phyloP scores from a whole-genome alignment of 1,140 invertebrate species.

The Agrilus planipennis region DNA sequence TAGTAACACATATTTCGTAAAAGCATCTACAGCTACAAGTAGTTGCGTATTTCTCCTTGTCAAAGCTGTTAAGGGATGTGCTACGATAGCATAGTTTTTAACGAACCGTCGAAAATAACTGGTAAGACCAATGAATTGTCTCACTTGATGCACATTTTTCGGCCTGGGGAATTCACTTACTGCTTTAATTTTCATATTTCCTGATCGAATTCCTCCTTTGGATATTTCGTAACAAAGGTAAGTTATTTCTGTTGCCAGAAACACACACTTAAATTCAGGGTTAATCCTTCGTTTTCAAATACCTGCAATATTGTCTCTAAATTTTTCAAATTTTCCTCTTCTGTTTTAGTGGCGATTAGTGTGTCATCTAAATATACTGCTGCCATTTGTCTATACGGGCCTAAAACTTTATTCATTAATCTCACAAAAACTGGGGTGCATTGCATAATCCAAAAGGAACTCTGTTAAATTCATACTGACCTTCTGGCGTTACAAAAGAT shows the following conservation, averaged over 20 bases:
- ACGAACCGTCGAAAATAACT: conserved; percentile 23
- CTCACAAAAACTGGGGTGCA: conserved; percentile 24
- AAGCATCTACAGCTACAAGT: no score
- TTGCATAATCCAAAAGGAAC: conserved; percentile 33
- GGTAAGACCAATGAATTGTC: conserved; percentile 22
- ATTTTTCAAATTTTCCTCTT: conserved; percentile 14
- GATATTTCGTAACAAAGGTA: conserved; percentile 8
- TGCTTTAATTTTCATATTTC: conserved; percentile 6
- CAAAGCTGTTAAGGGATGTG: conserved; percentile 11
- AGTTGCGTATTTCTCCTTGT: conserved; percentile 11
- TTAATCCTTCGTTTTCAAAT: conserved; percentile 2
- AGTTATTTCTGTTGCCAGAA: conserved; percentile 2
- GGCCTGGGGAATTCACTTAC: conserved; percentile 10
- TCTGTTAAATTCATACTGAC: conserved; percentile 32
- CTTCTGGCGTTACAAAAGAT: conserved; percentile 32
- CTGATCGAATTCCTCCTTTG: conserved; percentile 7
- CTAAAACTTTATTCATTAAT: conserved; percentile 22
- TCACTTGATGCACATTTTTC: conserved; percentile 15
- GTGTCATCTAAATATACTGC: conserved; percentile 22
- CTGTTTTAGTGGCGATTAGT: conserved; percentile 15
- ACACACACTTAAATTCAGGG: conserved; percentile 9
- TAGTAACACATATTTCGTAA: no score
- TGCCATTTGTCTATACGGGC: conserved; percentile 15
- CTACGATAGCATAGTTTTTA: conserved; percentile 15
- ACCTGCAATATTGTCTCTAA: conserved; percentile 15